These are phyloP conservation scores for Hypolimnas misippus DNA, from an alignment of 2,888 invertebrate species.

Conservation along the genomic window DNA sequence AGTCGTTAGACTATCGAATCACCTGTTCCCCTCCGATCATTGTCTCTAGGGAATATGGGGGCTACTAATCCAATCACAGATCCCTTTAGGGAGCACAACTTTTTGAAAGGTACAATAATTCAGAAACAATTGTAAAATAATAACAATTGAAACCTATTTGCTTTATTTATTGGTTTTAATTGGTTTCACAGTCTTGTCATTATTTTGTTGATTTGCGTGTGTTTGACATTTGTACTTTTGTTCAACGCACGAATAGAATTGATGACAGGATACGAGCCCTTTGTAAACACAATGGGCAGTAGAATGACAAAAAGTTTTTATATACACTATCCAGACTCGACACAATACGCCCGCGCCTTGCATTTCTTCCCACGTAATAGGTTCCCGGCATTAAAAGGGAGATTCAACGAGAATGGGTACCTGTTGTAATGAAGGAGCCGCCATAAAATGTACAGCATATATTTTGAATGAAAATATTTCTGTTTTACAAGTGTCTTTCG, in stretches of 20 bases:
- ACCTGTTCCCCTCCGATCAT: slow-evolving; percentile 30
- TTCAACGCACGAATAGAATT: slow-evolving; percentile 53
- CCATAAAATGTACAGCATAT: slow-evolving; percentile 25
- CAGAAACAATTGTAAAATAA: background rate
- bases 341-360: slow-evolving; percentile 72
- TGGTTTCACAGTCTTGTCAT: background rate
- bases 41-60: slow-evolving; percentile 50
- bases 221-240: slow-evolving; percentile 11
- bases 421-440: slow-evolving; percentile 38
- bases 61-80: slow-evolving; percentile 69
- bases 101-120: background rate
- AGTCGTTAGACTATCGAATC: slow-evolving; percentile 22
- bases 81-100: slow-evolving; percentile 52
- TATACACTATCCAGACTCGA: slow-evolving; percentile 61
- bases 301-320: slow-evolving; percentile 73
- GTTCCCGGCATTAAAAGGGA: slow-evolving; percentile 42
- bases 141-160: background rate
- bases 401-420: slow-evolving; percentile 35
- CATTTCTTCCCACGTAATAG: slow-evolving; percentile 69
- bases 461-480: slow-evolving; percentile 20
- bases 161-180: background rate
- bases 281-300: slow-evolving; percentile 76
- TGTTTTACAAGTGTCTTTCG: slow-evolving; percentile 1
- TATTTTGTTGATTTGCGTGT: background rate
- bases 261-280: slow-evolving; percentile 73